Conservation (phyloP, 1,140 invertebrate species). For the Melitaea cinxia region DNA sequence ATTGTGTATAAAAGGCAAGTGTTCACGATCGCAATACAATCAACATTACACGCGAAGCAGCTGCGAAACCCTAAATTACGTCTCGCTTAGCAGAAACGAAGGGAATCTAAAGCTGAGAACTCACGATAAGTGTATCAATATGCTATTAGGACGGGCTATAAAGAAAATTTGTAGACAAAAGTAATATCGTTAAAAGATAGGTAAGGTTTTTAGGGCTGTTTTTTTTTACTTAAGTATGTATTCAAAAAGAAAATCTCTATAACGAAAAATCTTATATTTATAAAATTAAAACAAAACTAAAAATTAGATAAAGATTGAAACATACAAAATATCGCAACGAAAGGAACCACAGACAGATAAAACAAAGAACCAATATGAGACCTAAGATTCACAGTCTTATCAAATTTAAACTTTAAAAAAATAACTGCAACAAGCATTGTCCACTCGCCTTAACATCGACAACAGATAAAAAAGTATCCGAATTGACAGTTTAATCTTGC, state of each 20-base stretch:
- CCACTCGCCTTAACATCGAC: conserved; percentile 22
- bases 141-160: conserved; percentile 9
- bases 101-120: conserved; percentile 41
- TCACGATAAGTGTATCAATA: conserved; percentile 20
- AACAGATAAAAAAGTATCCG: conserved; percentile 37
- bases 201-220: background rate
- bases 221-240: background rate
- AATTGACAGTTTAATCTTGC: conserved; percentile 75
- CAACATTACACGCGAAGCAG: conserved; percentile 68
- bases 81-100: conserved; percentile 56
- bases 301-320: too few species aligned
- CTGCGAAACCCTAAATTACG: conserved; percentile 70
- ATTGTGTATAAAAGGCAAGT: conserved; percentile 53
- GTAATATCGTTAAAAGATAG: background rate
- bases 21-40: conserved; percentile 69
- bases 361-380: too few species aligned
- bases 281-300: too few species aligned
- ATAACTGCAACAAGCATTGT: conserved; percentile 5
- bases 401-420: background rate
- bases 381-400: background rate
- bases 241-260: too few species aligned
- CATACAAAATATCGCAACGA: too few species aligned
- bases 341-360: background rate
- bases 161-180: background rate
- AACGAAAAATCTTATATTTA: too few species aligned